phyloP scores from a whole-genome alignment of 2,888 invertebrate species.

The Apamea anceps region DNA sequence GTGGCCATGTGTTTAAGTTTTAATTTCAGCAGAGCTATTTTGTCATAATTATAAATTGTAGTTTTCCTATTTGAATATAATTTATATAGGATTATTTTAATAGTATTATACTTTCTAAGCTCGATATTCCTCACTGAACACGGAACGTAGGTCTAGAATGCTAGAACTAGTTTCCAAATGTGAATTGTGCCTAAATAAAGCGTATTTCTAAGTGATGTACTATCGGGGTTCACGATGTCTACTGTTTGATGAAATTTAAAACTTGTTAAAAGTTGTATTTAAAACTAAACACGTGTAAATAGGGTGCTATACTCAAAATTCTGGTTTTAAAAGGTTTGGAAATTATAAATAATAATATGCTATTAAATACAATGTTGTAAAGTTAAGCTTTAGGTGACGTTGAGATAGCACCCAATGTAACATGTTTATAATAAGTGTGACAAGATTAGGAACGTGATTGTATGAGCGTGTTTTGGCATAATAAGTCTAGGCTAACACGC shows the following conservation, averaged over 20 bases:
- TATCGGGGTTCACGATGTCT: slow-evolving; percentile 67
- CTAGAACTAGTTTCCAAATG: slow-evolving; percentile 86
- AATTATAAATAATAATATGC: slow-evolving; percentile 44
- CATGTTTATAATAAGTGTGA: slow-evolving; percentile 59
- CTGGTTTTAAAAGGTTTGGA: slow-evolving; percentile 39
- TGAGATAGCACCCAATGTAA: slow-evolving; percentile 60
- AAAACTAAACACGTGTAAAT: slow-evolving; percentile 57
- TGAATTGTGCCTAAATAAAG: slow-evolving; percentile 88
- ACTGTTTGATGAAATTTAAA: slow-evolving; percentile 62
- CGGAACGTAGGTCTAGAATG: slow-evolving; percentile 81
- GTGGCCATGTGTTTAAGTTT: slow-evolving; percentile 1
- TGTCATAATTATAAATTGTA: neutral
- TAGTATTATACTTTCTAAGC: slow-evolving; percentile 15
- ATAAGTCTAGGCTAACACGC: neutral
- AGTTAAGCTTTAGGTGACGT: slow-evolving; percentile 33
- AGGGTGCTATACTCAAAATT: slow-evolving; percentile 65
- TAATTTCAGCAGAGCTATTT: neutral
- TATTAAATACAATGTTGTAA: slow-evolving; percentile 35
- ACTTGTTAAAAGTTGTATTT: slow-evolving; percentile 61
- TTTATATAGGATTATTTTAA: neutral
- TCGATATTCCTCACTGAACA: slow-evolving; percentile 71
- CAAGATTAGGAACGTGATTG: slow-evolving; percentile 66
- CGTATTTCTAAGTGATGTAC: slow-evolving; percentile 74
- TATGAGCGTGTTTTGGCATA: slow-evolving; percentile 26
- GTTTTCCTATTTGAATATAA: slow-evolving; percentile 3